Base-by-base conservation (phyloP, 2,113 vertebrate genomes). In the Collichthys lucidus region DNA sequence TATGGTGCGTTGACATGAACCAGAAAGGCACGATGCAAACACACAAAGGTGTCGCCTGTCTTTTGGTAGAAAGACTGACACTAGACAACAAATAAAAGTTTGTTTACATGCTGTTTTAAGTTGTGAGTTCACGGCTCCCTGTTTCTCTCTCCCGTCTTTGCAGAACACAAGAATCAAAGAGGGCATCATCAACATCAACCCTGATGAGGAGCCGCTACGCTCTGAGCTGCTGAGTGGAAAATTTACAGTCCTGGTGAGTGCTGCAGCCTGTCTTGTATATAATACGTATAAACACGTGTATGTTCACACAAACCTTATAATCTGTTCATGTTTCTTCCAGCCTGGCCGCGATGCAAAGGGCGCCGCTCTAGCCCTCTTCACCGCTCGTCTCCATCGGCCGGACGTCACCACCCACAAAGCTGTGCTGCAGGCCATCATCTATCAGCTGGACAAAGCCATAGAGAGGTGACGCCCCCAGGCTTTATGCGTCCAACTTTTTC, bases 361-460 rank as follows among this genome's bases (percentile, higher is more conserved):
- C 19, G 95, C 95, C 14, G 95, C 95, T 26, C 85, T 96, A 3
- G 95, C 95, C 1, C 93, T 96, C 55, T 96, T 96, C 88, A 96
- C 95, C 7, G 95, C 95, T 71, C 93, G 92, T 75, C 94, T 95
- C 61, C 93, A 95, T 87, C 93, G 93, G 44, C 90, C 95, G 40
- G 93, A 96, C 10, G 22, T 92, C 79, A 95, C 95, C 53, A 94
- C 94, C 72, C 95, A 95, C 83, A 96, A 94, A 88, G 94, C 93
- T 57, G 95, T 96, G 75, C 92, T 96, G 81, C 95, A 96, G 86
- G 95, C 95, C 82, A 95, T 96, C 85, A 96, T 96, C 81, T 96
- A 95, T 91, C 95, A 95, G 86, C 92, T 96, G 92, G 95, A 96
- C 84, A 95, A 95, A 94, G 94, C 95, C 92, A 96, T 96, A 83